Percentiles rank a stretch among this genome's conserved stretches.
Conservation (phyloP, 2,888 invertebrate species). For the Saturnia pavonia region DNA sequence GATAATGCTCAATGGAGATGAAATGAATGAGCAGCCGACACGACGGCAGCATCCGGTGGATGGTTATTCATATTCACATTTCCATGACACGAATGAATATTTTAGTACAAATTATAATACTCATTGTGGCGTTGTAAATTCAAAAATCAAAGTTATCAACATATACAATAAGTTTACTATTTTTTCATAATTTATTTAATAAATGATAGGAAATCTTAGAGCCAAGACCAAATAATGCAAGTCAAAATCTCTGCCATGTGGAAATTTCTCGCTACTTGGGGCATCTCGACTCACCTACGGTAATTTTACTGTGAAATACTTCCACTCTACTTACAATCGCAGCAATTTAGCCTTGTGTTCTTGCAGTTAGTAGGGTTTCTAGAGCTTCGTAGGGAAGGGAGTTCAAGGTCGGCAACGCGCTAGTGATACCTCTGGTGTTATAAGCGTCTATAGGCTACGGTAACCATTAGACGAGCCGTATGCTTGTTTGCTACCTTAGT, state of each 20-base stretch:
- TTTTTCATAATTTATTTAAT: neutral
- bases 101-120: neutral
- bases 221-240: neutral
- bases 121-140: neutral
- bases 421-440: no score
- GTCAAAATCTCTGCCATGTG: neutral
- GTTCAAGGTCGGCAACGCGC: no score
- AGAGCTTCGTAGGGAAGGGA: no score
- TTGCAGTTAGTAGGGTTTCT: no score
- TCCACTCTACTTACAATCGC: no score
- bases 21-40: neutral
- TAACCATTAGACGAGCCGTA: no score
- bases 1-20: constrained; percentile 1
- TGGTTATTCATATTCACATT: neutral
- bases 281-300: no score
- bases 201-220: neutral
- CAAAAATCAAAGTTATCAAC: neutral
- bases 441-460: no score
- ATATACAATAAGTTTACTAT: neutral
- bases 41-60: neutral
- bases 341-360: no score
- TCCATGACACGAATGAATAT: neutral
- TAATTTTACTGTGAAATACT: no score
- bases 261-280: no score
- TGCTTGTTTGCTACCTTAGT: no score